Evolutionary conservation across 1,140 invertebrate species (phyloP).

Genomic region (Ephestia elutella): DNA sequence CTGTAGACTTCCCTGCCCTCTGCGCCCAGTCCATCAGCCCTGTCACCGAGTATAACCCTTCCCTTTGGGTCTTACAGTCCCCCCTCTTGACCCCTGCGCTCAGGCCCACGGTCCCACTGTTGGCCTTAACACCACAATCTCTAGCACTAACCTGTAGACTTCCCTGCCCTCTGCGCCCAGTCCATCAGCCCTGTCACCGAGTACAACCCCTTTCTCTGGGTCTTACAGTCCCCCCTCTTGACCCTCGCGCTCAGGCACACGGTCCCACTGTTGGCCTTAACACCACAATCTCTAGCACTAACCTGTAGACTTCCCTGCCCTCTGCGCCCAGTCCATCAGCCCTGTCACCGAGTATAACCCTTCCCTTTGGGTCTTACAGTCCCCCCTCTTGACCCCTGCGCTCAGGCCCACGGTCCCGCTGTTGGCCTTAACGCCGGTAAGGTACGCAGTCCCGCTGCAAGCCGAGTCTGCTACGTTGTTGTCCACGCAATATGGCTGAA

Average conservation of each 20-base stretch:
- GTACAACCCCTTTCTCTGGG: slow-evolving; percentile 68
- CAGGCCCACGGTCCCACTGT: no score
- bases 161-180: slow-evolving; percentile 83
- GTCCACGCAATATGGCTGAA: slow-evolving; percentile 86
- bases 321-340: slow-evolving; percentile 82
- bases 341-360: slow-evolving; percentile 77
- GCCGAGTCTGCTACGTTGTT: slow-evolving; percentile 87
- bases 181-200: slow-evolving; percentile 80
- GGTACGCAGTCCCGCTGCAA: slow-evolving; percentile 86
- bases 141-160: slow-evolving; percentile 81
- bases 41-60: slow-evolving; percentile 76
- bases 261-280: slow-evolving; percentile 87
- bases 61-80: slow-evolving; percentile 72
- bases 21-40: slow-evolving; percentile 85
- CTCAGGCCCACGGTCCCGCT: slow-evolving; percentile 84
- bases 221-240: slow-evolving; percentile 76
- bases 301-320: slow-evolving; percentile 82
- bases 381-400: slow-evolving; percentile 76
- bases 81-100: no score
- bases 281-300: slow-evolving; percentile 72
- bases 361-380: slow-evolving; percentile 76
- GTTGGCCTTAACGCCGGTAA: slow-evolving; percentile 89
- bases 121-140: no score
- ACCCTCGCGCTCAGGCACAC: slow-evolving; percentile 83
- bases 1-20: slow-evolving; percentile 81